phyloP scores from a whole-genome alignment of 2,113 vertebrate genomes.

The Hypocryptadius cinnamomeus region DNA sequence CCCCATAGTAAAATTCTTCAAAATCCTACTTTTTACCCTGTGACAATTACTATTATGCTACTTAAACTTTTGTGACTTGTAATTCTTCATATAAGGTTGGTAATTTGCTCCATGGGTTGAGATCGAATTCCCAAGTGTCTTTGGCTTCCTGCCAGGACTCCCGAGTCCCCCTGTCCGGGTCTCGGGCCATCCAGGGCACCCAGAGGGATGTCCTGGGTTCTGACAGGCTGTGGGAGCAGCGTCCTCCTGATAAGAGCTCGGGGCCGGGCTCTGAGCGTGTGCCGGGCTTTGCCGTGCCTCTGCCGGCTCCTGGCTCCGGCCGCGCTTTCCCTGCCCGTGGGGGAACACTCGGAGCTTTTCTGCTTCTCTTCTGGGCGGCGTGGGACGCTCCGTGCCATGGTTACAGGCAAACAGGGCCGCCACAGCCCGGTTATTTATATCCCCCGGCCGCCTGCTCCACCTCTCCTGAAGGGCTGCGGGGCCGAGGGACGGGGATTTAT shows the following conservation, averaged over 20 bases:
- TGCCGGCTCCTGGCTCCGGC: not conserved
- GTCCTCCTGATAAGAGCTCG: not conserved
- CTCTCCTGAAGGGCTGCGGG: conserved; percentile 6
- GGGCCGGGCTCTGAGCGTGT: not conserved
- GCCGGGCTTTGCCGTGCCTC: fast-evolving
- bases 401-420: conserved; percentile 45
- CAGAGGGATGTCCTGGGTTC: too few relatives aligned
- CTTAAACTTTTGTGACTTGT: too few relatives aligned
- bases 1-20: too few relatives aligned
- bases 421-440: conserved; percentile 53
- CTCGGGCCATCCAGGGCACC: too few relatives aligned
- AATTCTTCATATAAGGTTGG: too few relatives aligned
- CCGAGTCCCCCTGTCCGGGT: too few relatives aligned
- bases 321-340: fast-evolving
- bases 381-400: conserved; percentile 27
- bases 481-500: conserved; percentile 2
- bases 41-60: too few relatives aligned
- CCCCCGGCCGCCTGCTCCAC: not conserved
- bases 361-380: not conserved
- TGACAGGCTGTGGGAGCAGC: too few relatives aligned
- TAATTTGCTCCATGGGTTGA: too few relatives aligned
- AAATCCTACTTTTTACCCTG: too few relatives aligned
- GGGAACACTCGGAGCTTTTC: not conserved
- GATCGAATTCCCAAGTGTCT: too few relatives aligned
- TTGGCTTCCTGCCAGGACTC: too few relatives aligned